A percentile compares a stretch with the other conserved stretches of the same genome.
phyloP scores from a whole-genome alignment of 2,797 vertebrate species.

The Trachurus trachurus region DNA sequence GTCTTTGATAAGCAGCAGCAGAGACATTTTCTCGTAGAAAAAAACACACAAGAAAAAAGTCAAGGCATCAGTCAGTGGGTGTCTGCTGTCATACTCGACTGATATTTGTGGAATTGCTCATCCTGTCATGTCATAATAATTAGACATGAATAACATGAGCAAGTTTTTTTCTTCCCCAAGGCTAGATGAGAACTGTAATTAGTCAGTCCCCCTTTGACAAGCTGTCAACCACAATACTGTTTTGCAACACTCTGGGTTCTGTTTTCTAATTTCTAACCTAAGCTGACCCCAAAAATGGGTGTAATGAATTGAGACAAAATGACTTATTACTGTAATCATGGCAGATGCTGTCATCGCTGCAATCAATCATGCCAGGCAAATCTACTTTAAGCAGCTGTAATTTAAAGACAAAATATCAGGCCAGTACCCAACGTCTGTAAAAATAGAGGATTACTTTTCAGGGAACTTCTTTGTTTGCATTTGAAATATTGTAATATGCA shows the following conservation, averaged over 20 bases:
- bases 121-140: slow-evolving; percentile 79
- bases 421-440: slow-evolving; percentile 8
- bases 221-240: slow-evolving; percentile 62
- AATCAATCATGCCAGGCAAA: slow-evolving; percentile 64
- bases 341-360: slow-evolving; percentile 66
- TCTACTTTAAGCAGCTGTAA: slow-evolving; percentile 43
- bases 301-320: slow-evolving; percentile 66
- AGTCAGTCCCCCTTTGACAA: slow-evolving; percentile 72
- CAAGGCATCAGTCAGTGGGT: slow-evolving; percentile 69
- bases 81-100: slow-evolving; percentile 72
- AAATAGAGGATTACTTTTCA: slow-evolving; percentile 57
- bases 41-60: slow-evolving; percentile 53
- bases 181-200: slow-evolving; percentile 71
- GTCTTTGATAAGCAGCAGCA: slow-evolving; percentile 79
- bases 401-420: slow-evolving; percentile 34
- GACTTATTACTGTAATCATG: slow-evolving; percentile 61
- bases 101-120: slow-evolving; percentile 68
- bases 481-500: slow-evolving; percentile 13
- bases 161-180: slow-evolving; percentile 48
- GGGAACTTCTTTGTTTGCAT: slow-evolving; percentile 22
- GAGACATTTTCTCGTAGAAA: slow-evolving; percentile 61
- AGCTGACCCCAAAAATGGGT: slow-evolving; percentile 50
- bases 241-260: slow-evolving; percentile 46
- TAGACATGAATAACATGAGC: slow-evolving; percentile 65
- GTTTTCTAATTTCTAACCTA: slow-evolving; percentile 60